Percentiles rank a stretch among this genome's conserved stretches.
These are phyloP conservation scores for Solen grandis DNA, from an alignment of 1,140 invertebrate genomes.

Conservation along the genomic window DNA sequence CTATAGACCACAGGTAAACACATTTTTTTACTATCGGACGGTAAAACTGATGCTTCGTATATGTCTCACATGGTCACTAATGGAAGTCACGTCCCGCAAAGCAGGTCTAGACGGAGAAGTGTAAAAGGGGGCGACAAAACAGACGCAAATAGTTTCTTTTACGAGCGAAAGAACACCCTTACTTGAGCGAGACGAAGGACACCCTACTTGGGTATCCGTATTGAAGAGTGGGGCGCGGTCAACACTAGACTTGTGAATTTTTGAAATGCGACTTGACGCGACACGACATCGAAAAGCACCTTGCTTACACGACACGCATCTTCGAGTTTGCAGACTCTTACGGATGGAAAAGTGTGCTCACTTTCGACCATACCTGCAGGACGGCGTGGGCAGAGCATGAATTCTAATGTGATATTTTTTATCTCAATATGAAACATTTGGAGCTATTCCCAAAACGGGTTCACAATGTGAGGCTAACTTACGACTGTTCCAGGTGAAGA, in stretches of 20 bases:
- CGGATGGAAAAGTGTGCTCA: constrained; percentile 6
- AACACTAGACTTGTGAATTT: no score
- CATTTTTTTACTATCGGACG: no score
- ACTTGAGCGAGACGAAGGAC: no score
- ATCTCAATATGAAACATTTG: no score
- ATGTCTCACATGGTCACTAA: no score
- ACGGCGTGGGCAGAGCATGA: background rate
- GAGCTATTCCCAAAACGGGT: no score
- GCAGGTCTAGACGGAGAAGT: background rate
- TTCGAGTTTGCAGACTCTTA: constrained; percentile 10
- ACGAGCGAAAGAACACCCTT: background rate
- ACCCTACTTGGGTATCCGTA: background rate
- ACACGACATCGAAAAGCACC: background rate
- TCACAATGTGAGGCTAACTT: no score
- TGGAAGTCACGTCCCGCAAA: background rate
- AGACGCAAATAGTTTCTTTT: background rate
- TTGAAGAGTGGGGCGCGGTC: no score
- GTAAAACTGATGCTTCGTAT: no score
- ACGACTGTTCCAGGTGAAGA: no score
- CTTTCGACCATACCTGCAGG: background rate
- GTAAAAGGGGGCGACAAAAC: background rate
- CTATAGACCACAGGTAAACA: no score
- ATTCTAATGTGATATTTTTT: no score
- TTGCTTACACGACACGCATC: background rate
- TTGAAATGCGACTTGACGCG: background rate